Conservation (phyloP, 2,797 vertebrate genomes). For the Rhincodon typus region DNA sequence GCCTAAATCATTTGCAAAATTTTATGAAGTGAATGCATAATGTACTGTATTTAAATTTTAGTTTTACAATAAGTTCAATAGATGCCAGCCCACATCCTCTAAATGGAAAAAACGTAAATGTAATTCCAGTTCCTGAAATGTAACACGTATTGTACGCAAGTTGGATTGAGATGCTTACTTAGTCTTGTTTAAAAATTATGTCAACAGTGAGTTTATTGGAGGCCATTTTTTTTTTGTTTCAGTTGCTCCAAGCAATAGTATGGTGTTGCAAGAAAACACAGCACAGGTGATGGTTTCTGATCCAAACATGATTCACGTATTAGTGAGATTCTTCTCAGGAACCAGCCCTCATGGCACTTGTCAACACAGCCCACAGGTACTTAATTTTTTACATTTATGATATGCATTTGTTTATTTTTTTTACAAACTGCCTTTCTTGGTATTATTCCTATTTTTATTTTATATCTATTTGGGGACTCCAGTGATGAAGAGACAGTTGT, state of each 20-base stretch:
- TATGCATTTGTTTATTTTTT: not conserved
- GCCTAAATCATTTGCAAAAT: not conserved
- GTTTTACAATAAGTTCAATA: not conserved
- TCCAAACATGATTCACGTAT: slow-evolving; percentile 84
- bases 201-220: not conserved
- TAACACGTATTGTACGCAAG: not conserved
- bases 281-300: slow-evolving; percentile 93
- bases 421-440: not conserved
- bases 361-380: slow-evolving; percentile 91
- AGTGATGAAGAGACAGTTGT: not conserved
- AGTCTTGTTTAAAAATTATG: not conserved
- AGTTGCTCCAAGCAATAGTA: slow-evolving; percentile 68
- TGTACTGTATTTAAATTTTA: not conserved
- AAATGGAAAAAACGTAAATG: not conserved
- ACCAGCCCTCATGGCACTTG: slow-evolving; percentile 88
- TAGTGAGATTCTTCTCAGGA: slow-evolving; percentile 94
- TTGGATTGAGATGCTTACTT: not conserved
- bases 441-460: not conserved
- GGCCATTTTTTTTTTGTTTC: slow-evolving; percentile 44
- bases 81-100: too few species aligned
- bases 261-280: slow-evolving; percentile 82
- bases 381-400: slow-evolving; percentile 29
- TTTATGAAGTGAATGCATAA: not conserved
- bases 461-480: not conserved
- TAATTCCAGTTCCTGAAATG: not conserved